These are phyloP conservation scores for Sebastes hubbsi DNA, from an alignment of 2,797 vertebrate genomes.

Conservation along the genomic window DNA sequence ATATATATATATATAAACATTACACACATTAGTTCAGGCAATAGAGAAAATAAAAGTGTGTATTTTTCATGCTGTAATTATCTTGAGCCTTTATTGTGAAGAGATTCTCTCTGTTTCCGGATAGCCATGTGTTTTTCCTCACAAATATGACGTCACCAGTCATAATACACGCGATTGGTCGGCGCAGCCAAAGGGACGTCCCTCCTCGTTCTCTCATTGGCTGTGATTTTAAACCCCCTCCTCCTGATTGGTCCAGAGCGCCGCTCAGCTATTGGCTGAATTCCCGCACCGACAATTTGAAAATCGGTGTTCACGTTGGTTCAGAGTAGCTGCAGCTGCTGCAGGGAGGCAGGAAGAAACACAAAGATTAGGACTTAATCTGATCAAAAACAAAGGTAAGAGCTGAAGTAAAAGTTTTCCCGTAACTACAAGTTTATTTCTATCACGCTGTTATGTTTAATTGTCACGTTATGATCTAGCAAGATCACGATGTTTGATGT, in stretches of 20 bases:
- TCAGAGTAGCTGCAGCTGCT: background rate
- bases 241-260: slow-evolving; percentile 61
- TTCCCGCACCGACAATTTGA: slow-evolving; percentile 62
- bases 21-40: background rate
- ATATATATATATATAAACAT: background rate
- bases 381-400: slow-evolving; percentile 9
- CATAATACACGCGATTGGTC: slow-evolving; percentile 24
- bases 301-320: slow-evolving; percentile 29
- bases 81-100: background rate
- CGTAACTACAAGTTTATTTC: accelerated
- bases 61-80: background rate
- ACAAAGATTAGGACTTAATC: accelerated
- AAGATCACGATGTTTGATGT: background rate
- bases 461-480: background rate
- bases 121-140: slow-evolving; percentile 13
- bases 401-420: accelerated
- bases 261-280: slow-evolving; percentile 58
- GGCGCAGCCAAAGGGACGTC: accelerated
- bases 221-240: slow-evolving; percentile 69
- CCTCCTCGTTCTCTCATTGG: slow-evolving; percentile 55
- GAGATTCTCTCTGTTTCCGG: background rate
- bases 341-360: too few relatives aligned
- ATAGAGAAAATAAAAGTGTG: background rate
- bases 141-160: background rate
- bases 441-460: background rate